These are phyloP conservation scores for Rhizomys pruinosus DNA, from an alignment of 2,113 vertebrate species.

Conservation along the genomic window DNA sequence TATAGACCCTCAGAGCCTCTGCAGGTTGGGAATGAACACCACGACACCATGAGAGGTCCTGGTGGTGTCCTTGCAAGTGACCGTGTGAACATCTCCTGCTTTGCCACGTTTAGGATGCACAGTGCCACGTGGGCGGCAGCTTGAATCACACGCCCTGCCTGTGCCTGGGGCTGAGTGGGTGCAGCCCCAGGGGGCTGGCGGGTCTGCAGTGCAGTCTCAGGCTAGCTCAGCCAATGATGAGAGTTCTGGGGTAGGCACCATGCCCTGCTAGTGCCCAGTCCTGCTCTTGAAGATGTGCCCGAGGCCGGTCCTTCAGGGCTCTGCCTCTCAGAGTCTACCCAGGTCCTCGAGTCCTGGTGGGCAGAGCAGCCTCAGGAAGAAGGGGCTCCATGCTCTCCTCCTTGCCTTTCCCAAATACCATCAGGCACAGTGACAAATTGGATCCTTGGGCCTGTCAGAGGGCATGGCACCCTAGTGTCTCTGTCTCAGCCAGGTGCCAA, in stretches of 20 bases:
- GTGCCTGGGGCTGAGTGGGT: not conserved
- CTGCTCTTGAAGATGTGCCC: constrained; percentile 23
- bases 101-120: not conserved
- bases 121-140: not conserved
- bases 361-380: not conserved
- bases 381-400: not conserved
- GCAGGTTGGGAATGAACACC: constrained; percentile 48
- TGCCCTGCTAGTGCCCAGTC: not conserved
- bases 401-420: not conserved
- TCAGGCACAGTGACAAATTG: not conserved
- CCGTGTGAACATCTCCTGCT: not conserved
- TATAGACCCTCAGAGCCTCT: not conserved
- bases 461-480: constrained; percentile 61
- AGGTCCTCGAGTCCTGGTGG: constrained; percentile 27
- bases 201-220: not conserved
- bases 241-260: not conserved
- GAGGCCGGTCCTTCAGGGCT: not conserved
- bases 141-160: not conserved
- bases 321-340: not conserved
- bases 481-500: constrained; percentile 80
- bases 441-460: constrained; percentile 37
- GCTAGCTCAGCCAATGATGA: not conserved
- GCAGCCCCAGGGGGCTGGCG: not conserved
- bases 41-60: not conserved
- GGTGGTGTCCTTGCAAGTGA: not conserved